Conservation (phyloP, 23 tunicate species). For the Trididemnum clinides region DNA sequence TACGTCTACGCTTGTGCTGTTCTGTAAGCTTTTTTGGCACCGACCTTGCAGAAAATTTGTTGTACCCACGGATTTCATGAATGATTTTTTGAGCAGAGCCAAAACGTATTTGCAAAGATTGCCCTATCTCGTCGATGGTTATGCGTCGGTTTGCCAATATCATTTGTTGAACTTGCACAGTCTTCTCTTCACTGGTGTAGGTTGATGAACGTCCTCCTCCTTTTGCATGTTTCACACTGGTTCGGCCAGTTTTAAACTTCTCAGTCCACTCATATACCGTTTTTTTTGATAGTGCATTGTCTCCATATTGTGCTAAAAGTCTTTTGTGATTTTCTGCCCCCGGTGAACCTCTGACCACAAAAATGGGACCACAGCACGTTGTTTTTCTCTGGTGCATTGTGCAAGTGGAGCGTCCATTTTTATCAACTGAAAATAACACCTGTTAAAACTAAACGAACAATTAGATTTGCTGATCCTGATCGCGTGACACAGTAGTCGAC, state of each 20-base stretch:
- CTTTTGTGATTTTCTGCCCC: background rate
- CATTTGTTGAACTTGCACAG: no score
- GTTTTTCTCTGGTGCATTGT: no score
- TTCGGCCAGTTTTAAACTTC: no score
- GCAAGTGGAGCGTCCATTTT: no score
- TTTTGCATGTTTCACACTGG: slow-evolving; percentile 12
- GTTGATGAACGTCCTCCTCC: slow-evolving; percentile 35
- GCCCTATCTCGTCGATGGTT: slow-evolving; percentile 15
- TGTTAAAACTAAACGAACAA: no score
- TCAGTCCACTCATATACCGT: no score
- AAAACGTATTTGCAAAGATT: slow-evolving; percentile 9
- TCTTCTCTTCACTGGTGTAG: slow-evolving; percentile 10
- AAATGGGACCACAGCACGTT: background rate
- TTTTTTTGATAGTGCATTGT: background rate
- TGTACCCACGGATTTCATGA: slow-evolving; percentile 30
- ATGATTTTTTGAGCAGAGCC: slow-evolving; percentile 37
- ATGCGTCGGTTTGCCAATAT: no score
- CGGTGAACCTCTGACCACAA: background rate
- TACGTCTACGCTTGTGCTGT: background rate
- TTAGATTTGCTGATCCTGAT: no score
- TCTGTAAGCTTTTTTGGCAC: background rate
- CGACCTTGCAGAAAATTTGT: background rate
- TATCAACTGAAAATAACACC: no score
- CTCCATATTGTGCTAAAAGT: background rate
- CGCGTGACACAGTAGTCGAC: no score